phyloP scores from a whole-genome alignment of 2,113 vertebrate genomes.

The Tauraco erythrolophus region DNA sequence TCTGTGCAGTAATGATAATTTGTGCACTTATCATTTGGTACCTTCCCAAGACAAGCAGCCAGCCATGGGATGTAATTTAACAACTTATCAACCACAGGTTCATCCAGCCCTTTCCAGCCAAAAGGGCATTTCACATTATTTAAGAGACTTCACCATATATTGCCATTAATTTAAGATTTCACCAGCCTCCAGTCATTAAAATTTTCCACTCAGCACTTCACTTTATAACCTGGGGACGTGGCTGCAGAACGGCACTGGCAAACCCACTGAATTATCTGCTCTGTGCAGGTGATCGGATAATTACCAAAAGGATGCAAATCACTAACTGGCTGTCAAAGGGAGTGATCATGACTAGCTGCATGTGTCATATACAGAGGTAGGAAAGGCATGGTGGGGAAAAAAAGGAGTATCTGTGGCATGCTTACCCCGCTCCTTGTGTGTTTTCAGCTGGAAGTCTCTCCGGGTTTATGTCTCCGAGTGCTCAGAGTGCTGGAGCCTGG shows the following conservation, averaged over 20 bases:
- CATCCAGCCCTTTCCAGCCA: conserved; percentile 46
- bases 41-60: conserved; percentile 53
- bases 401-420: background rate
- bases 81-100: conserved; percentile 44
- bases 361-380: background rate
- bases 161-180: conserved; percentile 56
- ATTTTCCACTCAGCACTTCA: conserved; percentile 46
- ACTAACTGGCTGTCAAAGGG: background rate
- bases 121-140: conserved; percentile 61
- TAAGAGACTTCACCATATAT: conserved; percentile 52
- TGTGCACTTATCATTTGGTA: background rate
- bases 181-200: conserved; percentile 43
- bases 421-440: background rate
- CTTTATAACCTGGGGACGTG: background rate
- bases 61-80: conserved; percentile 60
- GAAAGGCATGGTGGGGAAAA: background rate
- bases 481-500: background rate
- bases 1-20: conserved; percentile 32
- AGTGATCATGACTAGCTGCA: background rate
- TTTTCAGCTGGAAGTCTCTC: background rate
- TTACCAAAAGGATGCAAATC: conserved; percentile 18
- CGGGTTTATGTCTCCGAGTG: rapidly evolving
- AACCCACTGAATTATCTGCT: conserved; percentile 8
- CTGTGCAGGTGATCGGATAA: background rate
- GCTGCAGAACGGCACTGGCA: background rate